Conservation (phyloP, 2,113 vertebrate species). For the Shinisaurus crocodilurus region DNA sequence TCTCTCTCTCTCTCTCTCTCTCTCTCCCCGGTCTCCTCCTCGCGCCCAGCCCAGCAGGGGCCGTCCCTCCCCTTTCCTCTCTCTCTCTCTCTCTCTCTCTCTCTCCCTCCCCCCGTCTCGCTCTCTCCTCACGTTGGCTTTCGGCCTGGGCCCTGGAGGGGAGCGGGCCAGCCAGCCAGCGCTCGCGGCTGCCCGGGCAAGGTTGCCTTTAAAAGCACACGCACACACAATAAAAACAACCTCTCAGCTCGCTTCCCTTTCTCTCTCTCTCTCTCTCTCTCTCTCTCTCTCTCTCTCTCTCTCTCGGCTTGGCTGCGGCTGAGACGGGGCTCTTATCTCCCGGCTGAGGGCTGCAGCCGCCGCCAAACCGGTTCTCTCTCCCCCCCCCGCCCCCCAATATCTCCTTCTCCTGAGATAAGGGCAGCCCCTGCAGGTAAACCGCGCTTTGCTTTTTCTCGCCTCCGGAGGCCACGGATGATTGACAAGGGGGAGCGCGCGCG, state of each 20-base stretch:
- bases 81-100: slow-evolving; percentile 67
- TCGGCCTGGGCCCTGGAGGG: neutral
- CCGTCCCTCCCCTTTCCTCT: neutral
- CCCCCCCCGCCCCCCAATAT: slow-evolving; percentile 2
- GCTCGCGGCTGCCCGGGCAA: slow-evolving; percentile 44
- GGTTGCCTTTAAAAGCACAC: neutral
- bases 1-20: neutral
- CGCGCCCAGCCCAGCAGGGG: slow-evolving; percentile 72
- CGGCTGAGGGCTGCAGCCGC: slow-evolving; percentile 76
- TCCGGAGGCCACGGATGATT: neutral
- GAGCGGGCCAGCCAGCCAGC: neutral
- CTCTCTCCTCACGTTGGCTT: neutral
- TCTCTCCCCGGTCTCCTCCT: slow-evolving; percentile 79
- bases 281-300: slow-evolving; percentile 49
- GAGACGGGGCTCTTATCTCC: slow-evolving; percentile 80
- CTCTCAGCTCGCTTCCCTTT: slow-evolving; percentile 48
- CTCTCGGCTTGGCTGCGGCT: slow-evolving; percentile 25
- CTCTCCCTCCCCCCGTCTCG: no score
- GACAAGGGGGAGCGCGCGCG: neutral
- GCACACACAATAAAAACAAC: neutral
- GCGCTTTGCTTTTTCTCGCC: neutral
- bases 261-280: no score
- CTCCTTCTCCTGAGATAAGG: neutral
- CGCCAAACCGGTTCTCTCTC: slow-evolving; percentile 74
- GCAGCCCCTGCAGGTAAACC: neutral